phyloP scores from a whole-genome alignment of 2,797 vertebrate genomes.

The Crocidura indochinensis region DNA sequence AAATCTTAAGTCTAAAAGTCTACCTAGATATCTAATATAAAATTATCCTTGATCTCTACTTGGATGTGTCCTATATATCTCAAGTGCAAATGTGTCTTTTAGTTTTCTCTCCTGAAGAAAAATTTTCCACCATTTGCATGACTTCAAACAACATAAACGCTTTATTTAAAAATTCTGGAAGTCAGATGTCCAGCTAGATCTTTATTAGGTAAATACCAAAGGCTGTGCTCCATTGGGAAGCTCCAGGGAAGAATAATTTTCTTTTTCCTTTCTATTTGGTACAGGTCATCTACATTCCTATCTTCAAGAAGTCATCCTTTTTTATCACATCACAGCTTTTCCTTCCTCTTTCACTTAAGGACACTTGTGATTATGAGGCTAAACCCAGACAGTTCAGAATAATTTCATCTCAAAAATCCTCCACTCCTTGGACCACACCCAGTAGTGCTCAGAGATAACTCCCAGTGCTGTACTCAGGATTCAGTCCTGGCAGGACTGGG shows the following conservation, averaged over 20 bases:
- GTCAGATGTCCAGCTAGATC: neutral
- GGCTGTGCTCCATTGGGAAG: neutral
- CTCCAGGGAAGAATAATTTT: neutral
- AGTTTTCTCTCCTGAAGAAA: neutral
- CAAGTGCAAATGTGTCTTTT: neutral
- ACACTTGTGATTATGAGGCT: neutral
- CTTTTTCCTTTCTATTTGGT: neutral
- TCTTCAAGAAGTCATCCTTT: neutral
- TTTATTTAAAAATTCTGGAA: slow-evolving; percentile 17
- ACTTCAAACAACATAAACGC: neutral
- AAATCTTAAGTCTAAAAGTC: slow-evolving; percentile 5
- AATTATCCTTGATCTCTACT: neutral
- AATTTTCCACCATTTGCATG: slow-evolving; percentile 5
- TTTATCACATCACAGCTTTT: neutral
- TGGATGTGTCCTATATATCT: neutral
- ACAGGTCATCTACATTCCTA: neutral
- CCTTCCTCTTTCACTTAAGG: slow-evolving; percentile 1
- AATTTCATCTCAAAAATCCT: slow-evolving; percentile 15
- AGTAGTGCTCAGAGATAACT: too few species aligned
- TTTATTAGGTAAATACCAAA: neutral
- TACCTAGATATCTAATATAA: neutral
- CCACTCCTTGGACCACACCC: too few species aligned
- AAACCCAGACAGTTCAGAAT: neutral
- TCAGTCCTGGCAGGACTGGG: too few species aligned
- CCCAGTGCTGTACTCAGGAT: too few species aligned